Base-by-base conservation (phyloP, 2,888 invertebrate genomes). In the Dynastes tityus region DNA sequence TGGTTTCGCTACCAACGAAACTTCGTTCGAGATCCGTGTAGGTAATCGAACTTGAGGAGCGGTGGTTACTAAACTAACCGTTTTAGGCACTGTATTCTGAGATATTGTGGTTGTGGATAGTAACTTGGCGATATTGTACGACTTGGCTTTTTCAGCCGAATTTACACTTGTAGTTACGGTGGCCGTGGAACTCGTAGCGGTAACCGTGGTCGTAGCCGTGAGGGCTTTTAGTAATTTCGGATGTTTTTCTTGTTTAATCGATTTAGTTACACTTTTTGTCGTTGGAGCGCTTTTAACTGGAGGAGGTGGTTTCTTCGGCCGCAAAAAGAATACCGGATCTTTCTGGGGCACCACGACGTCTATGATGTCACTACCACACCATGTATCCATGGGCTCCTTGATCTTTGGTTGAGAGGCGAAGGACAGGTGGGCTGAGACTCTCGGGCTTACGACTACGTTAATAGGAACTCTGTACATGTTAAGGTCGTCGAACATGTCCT, bases 391-490 rank as follows among this genome's bases (percentile, higher is more conserved):
- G 16, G 61, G 45, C 16, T 79, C 68, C 51, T 76, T 64, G n/a
- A 27, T 13, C 13, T 58, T 58, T 0, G 58, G 63, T 45, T 55
- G 71, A 2, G 74, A 40, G 8, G 74, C 77, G 67, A 74, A 77
- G 32, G 79, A 77, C 40, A 79, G 16, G 27, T 73, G 58, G 2
- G 79, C 79, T 4, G 77, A 77, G 11, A 76, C 76, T 27, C 71
- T 73, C 37, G 65, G 58, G 63, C 58, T 74, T 6, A 77, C 77
- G 22, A 73, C 63, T 32, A 79, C 49, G 13, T 74, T 65, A 29
- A 79, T 58, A 63, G 79, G 79, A 74, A 79, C 71, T 67, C 77
- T 77, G 40, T 67, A 79, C 74, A 79, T 51, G 40, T 45, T 74
- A 9, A 79, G 65, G 32, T 79, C 79, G 29, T 63, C 58, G 49